These are phyloP conservation scores for Montifringilla adamsi DNA, from an alignment of 2,113 vertebrate species.

Conservation along the genomic window DNA sequence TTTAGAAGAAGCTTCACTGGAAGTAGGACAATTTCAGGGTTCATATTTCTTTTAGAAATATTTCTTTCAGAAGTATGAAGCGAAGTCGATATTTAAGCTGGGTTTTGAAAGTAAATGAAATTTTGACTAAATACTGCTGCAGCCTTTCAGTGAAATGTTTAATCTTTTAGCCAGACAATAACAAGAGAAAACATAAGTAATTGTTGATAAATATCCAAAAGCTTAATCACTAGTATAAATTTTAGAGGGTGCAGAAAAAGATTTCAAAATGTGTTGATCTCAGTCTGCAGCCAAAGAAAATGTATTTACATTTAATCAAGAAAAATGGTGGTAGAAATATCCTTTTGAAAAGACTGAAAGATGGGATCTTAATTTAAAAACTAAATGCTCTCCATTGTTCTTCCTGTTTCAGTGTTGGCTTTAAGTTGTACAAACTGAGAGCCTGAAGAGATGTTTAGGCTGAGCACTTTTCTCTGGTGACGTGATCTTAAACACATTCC, in stretches of 20 bases:
- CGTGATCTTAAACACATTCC: neutral
- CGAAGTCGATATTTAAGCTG: neutral
- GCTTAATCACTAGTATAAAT: constrained; percentile 9
- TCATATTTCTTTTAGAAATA: constrained; percentile 25
- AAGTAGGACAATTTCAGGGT: neutral
- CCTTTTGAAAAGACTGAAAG: neutral
- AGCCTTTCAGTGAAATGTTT: neutral
- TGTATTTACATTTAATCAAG: constrained; percentile 28
- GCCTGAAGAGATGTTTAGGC: neutral
- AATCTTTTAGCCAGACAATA: constrained; percentile 8
- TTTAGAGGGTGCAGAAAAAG: neutral
- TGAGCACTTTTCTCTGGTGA: neutral
- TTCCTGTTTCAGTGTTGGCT: neutral
- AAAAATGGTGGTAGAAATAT: neutral
- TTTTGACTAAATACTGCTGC: neutral
- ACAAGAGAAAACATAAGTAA: constrained; percentile 15
- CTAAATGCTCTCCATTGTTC: neutral
- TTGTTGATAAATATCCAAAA: constrained; percentile 47
- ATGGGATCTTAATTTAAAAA: constrained; percentile 14
- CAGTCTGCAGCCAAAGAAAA: constrained; percentile 11
- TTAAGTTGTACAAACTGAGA: neutral
- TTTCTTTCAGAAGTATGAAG: constrained; percentile 23
- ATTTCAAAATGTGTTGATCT: constrained; percentile 23
- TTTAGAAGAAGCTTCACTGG: neutral
- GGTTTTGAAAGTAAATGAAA: constrained; percentile 13